Evolutionary conservation across 1,140 invertebrate genomes (phyloP).

Genomic region (Nasonia longicornis): DNA sequence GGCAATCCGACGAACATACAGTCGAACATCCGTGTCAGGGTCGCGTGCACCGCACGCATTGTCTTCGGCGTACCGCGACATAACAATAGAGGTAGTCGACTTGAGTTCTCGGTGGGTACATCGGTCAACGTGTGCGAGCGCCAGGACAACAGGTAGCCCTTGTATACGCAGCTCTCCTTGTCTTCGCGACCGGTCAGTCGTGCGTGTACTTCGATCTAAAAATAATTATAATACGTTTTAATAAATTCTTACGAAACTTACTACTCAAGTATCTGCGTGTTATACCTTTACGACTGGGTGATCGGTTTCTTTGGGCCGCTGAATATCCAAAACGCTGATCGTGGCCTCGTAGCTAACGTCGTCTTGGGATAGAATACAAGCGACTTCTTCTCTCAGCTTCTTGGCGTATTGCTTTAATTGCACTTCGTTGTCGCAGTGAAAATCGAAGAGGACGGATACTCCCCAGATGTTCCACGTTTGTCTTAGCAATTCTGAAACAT

Average conservation of each 20-base stretch:
- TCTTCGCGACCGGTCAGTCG: conserved; percentile 24
- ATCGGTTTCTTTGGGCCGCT: conserved; percentile 46
- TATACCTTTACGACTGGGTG: conserved; percentile 48
- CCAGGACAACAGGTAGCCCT: conserved; percentile 60
- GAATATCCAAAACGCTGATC: conserved; percentile 51
- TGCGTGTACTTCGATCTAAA: conserved; percentile 55
- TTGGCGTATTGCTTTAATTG: conserved; percentile 60
- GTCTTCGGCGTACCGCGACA: conserved; percentile 57
- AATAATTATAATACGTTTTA: conserved; percentile 3
- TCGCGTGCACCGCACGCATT: conserved; percentile 54
- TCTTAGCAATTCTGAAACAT: conserved; percentile 50
- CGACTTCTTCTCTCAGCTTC: conserved; percentile 60
- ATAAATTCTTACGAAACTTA: no score
- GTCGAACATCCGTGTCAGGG: conserved; percentile 60
- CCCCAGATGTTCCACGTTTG: conserved; percentile 61
- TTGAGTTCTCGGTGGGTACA: conserved; percentile 34
- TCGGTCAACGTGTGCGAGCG: conserved; percentile 29
- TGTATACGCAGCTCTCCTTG: conserved; percentile 55
- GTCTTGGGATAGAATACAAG: conserved; percentile 53
- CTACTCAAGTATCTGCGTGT: not conserved
- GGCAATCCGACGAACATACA: conserved; percentile 54
- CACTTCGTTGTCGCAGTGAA: conserved; percentile 53
- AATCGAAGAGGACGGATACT: conserved; percentile 57
- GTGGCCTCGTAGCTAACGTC: conserved; percentile 56
- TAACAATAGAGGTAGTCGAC: conserved; percentile 57